Conservation (phyloP, 2,888 invertebrate species). For the Melanargia galathea region DNA sequence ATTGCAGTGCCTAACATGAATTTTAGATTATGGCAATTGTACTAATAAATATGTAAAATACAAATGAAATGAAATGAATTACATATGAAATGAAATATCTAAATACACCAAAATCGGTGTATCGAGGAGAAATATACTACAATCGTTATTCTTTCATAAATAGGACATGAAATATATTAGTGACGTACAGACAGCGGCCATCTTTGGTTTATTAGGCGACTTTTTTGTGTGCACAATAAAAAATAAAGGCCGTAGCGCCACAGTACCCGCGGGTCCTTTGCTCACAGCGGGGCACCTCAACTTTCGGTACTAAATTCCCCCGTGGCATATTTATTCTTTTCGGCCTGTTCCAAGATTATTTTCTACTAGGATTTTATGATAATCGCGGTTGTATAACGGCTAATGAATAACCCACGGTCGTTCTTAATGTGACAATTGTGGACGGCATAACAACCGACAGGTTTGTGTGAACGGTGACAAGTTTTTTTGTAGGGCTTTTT, state of each 20-base stretch:
- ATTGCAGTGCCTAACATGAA: too few species aligned
- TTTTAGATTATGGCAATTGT: too few species aligned
- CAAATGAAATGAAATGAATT: too few species aligned
- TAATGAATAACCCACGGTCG: constrained; percentile 71
- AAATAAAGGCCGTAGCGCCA: constrained; percentile 68
- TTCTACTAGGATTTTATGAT: constrained; percentile 78
- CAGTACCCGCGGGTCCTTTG: constrained; percentile 69
- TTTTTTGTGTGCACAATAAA: constrained; percentile 62
- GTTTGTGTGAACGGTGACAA: constrained; percentile 45
- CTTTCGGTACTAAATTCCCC: constrained; percentile 71
- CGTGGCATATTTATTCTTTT: constrained; percentile 76
- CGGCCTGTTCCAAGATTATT: constrained; percentile 65
- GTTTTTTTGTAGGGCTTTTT: constrained; percentile 41
- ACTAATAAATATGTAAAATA: too few species aligned
- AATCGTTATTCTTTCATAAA: constrained; percentile 28
- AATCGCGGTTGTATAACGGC: constrained; percentile 67
- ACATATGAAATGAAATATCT: too few species aligned
- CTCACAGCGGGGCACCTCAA: constrained; percentile 64
- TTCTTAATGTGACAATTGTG: constrained; percentile 58
- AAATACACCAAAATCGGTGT: too few species aligned
- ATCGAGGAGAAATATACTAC: neutral
- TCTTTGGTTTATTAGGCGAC: constrained; percentile 40
- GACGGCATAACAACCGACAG: constrained; percentile 43
- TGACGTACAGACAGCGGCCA: constrained; percentile 37
- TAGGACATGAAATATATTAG: constrained; percentile 33